phyloP scores from a whole-genome alignment of 2,888 invertebrate species.

The Protonemura montana region DNA sequence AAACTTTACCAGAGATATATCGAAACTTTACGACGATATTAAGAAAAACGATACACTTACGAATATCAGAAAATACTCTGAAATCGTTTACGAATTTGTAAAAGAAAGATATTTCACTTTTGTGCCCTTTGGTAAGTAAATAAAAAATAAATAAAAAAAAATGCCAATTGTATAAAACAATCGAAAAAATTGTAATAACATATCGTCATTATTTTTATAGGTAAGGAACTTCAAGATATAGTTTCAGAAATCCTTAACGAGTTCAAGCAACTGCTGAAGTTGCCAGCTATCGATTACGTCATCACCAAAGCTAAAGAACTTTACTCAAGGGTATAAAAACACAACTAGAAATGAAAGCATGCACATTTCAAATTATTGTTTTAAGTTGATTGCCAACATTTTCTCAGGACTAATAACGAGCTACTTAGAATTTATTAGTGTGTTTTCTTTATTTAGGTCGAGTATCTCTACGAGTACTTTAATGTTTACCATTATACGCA shows the following conservation, averaged over 20 bases:
- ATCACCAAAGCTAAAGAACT: constrained; percentile 67
- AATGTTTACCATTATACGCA: constrained; percentile 75
- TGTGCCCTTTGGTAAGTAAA: constrained; percentile 69
- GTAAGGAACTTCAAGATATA: constrained; percentile 67
- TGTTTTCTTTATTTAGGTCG: constrained; percentile 49
- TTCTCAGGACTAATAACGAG: constrained; percentile 62
- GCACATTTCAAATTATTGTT: too few relatives aligned
- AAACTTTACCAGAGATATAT: constrained; percentile 81
- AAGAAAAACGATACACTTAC: constrained; percentile 79
- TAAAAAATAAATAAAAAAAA: neutral
- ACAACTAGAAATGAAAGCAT: too few relatives aligned
- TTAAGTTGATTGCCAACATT: too few relatives aligned
- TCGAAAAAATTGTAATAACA: too few relatives aligned
- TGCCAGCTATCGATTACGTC: constrained; percentile 67
- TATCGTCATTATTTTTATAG: constrained; percentile 47
- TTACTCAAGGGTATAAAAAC: constrained; percentile 67
- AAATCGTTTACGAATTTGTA: constrained; percentile 70
- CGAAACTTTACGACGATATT: constrained; percentile 79
- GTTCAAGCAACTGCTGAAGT: constrained; percentile 67
- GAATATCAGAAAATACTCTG: constrained; percentile 79
- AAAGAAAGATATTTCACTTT: constrained; percentile 72
- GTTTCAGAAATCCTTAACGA: constrained; percentile 69
- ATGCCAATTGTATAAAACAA: neutral
- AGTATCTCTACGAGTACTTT: constrained; percentile 80
- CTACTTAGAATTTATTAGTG: too few relatives aligned